These are phyloP conservation scores for Arizona elegans DNA, from an alignment of 2,113 vertebrate genomes.

Conservation along the genomic window DNA sequence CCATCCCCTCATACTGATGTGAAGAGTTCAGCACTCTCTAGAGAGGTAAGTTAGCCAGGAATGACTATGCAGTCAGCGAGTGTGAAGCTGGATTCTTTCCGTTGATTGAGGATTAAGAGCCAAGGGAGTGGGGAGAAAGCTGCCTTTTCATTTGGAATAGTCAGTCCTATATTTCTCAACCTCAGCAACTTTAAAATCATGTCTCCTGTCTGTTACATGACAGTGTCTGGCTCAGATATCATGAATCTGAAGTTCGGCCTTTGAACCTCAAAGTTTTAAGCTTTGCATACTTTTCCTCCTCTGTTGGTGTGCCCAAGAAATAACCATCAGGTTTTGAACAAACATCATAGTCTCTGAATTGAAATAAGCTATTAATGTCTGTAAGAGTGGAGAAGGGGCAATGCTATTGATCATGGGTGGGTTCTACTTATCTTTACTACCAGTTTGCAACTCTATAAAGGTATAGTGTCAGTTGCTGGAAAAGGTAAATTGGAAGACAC, in stretches of 20 bases:
- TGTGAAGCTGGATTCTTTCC: constrained; percentile 23
- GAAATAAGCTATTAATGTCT: no score
- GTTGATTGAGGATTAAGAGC: constrained; percentile 7
- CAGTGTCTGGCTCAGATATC: not conserved
- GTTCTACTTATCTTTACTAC: no score
- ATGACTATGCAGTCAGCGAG: constrained; percentile 2
- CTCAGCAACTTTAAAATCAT: not conserved
- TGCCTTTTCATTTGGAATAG: not conserved
- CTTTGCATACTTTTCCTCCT: not conserved
- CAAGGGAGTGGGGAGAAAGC: not conserved
- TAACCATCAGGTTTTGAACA: not conserved
- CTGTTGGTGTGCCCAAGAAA: not conserved
- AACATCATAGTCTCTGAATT: no score
- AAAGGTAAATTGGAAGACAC: no score
- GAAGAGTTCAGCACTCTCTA: not conserved
- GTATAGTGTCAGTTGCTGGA: no score
- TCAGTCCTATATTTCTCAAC: not conserved
- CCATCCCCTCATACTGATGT: constrained; percentile 8
- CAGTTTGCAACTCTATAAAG: no score
- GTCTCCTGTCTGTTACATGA: not conserved
- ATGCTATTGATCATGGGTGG: no score
- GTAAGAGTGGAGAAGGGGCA: no score
- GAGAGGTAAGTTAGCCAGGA: not conserved
- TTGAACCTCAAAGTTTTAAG: not conserved
- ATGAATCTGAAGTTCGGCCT: not conserved